Percentiles rank a stretch among this genome's conserved stretches.
Evolutionary conservation across 2,113 vertebrate genomes (phyloP).

Genomic region (Oryzias celebensis): DNA sequence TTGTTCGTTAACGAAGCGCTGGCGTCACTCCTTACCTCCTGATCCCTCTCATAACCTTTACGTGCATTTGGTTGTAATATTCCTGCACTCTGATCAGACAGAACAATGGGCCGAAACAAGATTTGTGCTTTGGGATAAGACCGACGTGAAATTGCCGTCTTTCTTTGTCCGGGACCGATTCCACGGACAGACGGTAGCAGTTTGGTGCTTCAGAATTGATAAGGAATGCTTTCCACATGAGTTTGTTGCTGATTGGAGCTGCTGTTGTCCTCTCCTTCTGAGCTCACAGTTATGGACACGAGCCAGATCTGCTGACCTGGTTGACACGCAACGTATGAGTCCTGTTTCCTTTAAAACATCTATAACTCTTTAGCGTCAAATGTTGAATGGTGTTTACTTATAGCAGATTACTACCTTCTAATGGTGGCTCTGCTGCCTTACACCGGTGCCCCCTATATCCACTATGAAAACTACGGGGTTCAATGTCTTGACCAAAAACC

Average conservation of each 20-base stretch:
- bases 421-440: too few relatives aligned
- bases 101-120: slow-evolving; percentile 52
- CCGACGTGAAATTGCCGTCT: slow-evolving; percentile 48
- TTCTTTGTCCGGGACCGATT: slow-evolving; percentile 44
- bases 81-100: slow-evolving; percentile 16
- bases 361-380: too few relatives aligned
- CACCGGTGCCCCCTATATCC: too few relatives aligned
- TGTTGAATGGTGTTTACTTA: too few relatives aligned
- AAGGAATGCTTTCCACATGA: slow-evolving; percentile 78
- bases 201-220: slow-evolving; percentile 65
- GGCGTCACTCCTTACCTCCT: slow-evolving; percentile 14
- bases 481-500: too few relatives aligned
- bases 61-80: slow-evolving; percentile 30
- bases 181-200: slow-evolving; percentile 68
- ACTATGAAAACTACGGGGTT: too few relatives aligned
- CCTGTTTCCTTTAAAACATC: too few relatives aligned
- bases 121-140: slow-evolving; percentile 63
- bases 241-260: slow-evolving; percentile 27
- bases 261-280: slow-evolving; percentile 40
- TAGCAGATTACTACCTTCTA: too few relatives aligned
- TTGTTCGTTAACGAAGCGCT: slow-evolving; percentile 12
- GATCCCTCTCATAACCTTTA: slow-evolving; percentile 30
- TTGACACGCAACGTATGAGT: too few relatives aligned
- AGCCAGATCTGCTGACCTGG: slow-evolving; percentile 60
- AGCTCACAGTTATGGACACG: background rate